Conservation (phyloP, 2,888 invertebrate species). For the Seladonia tumulorum region DNA sequence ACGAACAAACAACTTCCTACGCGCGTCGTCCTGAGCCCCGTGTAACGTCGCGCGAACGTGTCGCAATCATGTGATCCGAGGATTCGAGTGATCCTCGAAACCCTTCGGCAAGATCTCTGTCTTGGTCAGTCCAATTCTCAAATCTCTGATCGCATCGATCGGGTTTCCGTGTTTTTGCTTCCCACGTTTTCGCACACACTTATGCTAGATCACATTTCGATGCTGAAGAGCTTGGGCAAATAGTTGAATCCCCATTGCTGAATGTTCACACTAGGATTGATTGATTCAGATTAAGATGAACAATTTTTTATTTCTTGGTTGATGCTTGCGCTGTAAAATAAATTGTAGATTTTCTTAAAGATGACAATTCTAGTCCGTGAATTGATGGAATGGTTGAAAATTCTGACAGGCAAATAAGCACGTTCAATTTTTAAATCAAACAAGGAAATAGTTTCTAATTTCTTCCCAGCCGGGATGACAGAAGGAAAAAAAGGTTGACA, state of each 20-base stretch:
- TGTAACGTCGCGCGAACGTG: constrained; percentile 40
- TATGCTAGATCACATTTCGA: neutral
- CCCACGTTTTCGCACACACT: neutral
- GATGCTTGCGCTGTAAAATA: neutral
- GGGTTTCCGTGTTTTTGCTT: neutral
- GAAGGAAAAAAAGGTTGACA: neutral
- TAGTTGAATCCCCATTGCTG: neutral
- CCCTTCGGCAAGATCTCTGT: neutral
- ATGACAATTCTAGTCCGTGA: no score
- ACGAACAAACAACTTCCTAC: constrained; percentile 36
- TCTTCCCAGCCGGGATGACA: neutral
- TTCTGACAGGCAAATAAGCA: no score
- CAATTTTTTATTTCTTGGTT: neutral
- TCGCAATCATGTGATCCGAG: constrained; percentile 8
- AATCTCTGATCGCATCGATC: neutral
- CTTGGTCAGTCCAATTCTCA: neutral
- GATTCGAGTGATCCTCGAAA: constrained; percentile 18
- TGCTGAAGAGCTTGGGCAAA: neutral
- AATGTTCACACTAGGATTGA: neutral
- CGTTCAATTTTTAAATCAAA: no score
- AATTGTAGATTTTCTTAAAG: no score
- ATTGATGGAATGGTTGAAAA: no score
- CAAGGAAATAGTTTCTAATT: no score
- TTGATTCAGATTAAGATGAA: neutral
- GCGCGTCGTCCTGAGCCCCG: neutral